phyloP scores from a whole-genome alignment of 2,113 vertebrate species.

The Festucalex cinctus region DNA sequence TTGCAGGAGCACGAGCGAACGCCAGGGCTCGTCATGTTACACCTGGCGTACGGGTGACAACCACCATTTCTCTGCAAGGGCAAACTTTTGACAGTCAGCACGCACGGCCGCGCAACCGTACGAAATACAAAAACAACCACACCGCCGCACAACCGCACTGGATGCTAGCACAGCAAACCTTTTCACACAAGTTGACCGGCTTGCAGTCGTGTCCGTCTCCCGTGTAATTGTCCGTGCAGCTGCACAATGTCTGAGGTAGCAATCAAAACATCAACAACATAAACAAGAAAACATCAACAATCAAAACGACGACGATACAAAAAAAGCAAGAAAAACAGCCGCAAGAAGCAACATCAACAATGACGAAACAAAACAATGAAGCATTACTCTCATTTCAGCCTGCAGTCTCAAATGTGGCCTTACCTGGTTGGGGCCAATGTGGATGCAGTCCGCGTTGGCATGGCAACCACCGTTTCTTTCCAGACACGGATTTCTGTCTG shows the following conservation, averaged over 20 bases:
- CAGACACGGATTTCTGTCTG: conserved; percentile 91
- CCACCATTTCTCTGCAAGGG: conserved; percentile 81
- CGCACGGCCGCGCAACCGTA: too few species aligned
- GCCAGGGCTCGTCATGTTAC: conserved; percentile 73
- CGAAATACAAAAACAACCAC: not conserved
- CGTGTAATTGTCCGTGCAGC: conserved; percentile 75
- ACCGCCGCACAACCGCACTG: not conserved
- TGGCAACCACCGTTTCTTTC: conserved; percentile 80
- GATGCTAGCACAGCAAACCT: conserved; percentile 58
- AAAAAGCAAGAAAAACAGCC: too few species aligned
- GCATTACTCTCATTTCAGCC: too few species aligned
- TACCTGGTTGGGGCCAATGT: conserved; percentile 89
- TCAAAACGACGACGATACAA: too few species aligned
- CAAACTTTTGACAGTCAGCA: not conserved
- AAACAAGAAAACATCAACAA: not conserved
- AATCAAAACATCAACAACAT: too few species aligned
- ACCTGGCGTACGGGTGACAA: conserved; percentile 78
- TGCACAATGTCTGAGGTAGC: conserved; percentile 77
- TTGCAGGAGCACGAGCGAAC: conserved; percentile 79
- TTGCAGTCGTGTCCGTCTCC: conserved; percentile 80
- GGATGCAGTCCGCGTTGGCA: conserved; percentile 81
- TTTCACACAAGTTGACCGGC: conserved; percentile 74
- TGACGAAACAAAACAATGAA: too few species aligned
- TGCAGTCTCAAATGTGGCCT: conserved; percentile 14
- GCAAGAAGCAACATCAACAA: not conserved